Evolutionary conservation across 2,797 vertebrate species (phyloP).

Genomic region (Lagodon rhomboides): DNA sequence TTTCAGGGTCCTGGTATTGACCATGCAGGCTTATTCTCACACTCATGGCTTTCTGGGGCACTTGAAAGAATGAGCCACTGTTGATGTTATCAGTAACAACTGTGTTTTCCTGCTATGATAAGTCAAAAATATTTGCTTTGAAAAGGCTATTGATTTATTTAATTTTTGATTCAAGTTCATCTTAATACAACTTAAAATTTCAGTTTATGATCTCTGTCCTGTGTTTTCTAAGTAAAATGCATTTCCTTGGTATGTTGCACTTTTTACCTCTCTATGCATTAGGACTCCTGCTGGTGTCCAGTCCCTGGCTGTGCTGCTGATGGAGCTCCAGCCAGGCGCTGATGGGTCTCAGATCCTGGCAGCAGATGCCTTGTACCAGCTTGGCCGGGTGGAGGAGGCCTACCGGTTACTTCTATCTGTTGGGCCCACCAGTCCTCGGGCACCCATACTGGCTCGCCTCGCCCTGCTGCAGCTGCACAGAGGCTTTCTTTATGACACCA

Average conservation of each 20-base stretch:
- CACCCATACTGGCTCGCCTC: conserved; percentile 89
- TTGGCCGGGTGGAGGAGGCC: conserved; percentile 89
- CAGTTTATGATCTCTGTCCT: not conserved
- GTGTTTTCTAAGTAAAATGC: not conserved
- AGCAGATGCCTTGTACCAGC: conserved; percentile 93
- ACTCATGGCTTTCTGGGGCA: not conserved
- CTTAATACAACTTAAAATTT: not conserved
- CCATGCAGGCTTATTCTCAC: not conserved
- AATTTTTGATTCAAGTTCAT: not conserved
- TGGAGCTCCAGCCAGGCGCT: conserved; percentile 87
- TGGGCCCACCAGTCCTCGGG: conserved; percentile 82
- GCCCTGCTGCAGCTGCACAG: conserved; percentile 92
- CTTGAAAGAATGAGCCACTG: too few species aligned
- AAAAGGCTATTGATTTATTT: conserved; percentile 2
- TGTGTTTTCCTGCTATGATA: not conserved
- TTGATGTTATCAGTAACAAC: too few species aligned
- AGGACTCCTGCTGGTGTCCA: conserved; percentile 91
- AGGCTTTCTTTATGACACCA: conserved; percentile 91
- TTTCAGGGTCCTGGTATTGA: not conserved
- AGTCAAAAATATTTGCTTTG: not conserved
- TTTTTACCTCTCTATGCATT: not conserved
- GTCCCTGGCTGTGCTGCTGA: conserved; percentile 88
- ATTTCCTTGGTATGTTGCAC: not conserved
- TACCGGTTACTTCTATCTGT: conserved; percentile 88
- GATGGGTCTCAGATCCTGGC: conserved; percentile 88